Conservation (phyloP, 2,888 invertebrate species). For the Neelides folsomi region DNA sequence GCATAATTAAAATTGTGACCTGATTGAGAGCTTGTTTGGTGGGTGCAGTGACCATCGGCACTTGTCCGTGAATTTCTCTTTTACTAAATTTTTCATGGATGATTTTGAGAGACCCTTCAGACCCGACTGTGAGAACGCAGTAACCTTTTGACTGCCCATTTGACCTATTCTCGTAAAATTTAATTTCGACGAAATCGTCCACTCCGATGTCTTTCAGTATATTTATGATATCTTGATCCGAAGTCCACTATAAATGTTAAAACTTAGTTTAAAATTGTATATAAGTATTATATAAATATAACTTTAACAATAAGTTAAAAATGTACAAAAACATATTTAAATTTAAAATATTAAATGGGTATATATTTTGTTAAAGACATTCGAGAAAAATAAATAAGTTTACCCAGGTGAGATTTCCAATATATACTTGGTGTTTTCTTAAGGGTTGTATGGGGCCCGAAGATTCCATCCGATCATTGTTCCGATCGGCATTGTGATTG, state of each 20-base stretch:
- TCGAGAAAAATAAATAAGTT: slow-evolving; percentile 35
- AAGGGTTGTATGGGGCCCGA: slow-evolving; percentile 53
- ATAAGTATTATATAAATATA: neutral
- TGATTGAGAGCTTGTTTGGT: slow-evolving; percentile 72
- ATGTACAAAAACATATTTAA: too few species aligned
- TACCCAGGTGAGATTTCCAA: slow-evolving; percentile 98
- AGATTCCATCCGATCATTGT: slow-evolving; percentile 4
- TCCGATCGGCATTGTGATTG: slow-evolving; percentile 3
- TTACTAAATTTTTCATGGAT: slow-evolving; percentile 90
- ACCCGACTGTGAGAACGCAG: slow-evolving; percentile 86
- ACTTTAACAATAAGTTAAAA: too few species aligned
- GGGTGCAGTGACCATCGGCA: slow-evolving; percentile 84
- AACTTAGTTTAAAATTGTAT: slow-evolving; percentile 1
- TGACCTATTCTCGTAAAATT: slow-evolving; percentile 97
- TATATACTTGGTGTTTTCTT: slow-evolving; percentile 79
- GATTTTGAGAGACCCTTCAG: slow-evolving; percentile 74
- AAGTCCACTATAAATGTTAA: slow-evolving; percentile 72
- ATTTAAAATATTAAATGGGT: too few species aligned
- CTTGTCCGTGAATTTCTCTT: slow-evolving; percentile 89
- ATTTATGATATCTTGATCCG: slow-evolving; percentile 88
- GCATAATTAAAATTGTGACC: slow-evolving; percentile 35
- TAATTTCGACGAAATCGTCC: slow-evolving; percentile 88
- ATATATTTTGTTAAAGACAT: neutral
- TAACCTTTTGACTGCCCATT: slow-evolving; percentile 99
- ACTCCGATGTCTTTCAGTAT: slow-evolving; percentile 78